Evolutionary conservation across 2,888 invertebrate species (phyloP).

Genomic region (Ceriagrion tenellum): DNA sequence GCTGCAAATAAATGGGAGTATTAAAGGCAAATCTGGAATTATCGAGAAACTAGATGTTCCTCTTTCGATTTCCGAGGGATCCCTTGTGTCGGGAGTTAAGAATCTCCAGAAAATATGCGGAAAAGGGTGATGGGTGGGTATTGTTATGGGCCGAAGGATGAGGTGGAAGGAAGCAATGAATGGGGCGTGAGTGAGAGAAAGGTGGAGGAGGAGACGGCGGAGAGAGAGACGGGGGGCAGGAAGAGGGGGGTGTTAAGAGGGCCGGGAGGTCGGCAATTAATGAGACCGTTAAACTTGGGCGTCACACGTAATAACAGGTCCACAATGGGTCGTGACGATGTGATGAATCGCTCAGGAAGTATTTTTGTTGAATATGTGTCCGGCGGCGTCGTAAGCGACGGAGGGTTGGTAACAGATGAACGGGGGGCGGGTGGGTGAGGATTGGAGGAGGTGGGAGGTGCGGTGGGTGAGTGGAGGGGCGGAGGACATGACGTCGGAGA

Average conservation of each 20-base stretch:
- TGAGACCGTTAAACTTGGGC: conserved; percentile 65
- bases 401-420: neutral
- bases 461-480: neutral
- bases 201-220: neutral
- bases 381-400: neutral
- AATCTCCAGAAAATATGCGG: too few species aligned
- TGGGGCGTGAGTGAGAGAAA: neutral
- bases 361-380: conserved; percentile 60
- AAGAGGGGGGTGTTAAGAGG: neutral
- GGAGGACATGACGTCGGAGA: neutral
- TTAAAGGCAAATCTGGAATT: too few species aligned
- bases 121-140: too few species aligned
- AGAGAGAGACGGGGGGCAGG: neutral
- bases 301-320: conserved; percentile 62
- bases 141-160: neutral
- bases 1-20: too few species aligned
- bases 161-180: neutral
- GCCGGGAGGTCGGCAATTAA: conserved; percentile 53
- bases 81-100: too few species aligned
- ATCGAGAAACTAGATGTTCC: too few species aligned
- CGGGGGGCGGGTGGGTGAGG: neutral
- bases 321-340: conserved; percentile 61
- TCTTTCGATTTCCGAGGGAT: too few species aligned
- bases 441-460: neutral
- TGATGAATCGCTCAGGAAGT: conserved; percentile 60